Evolutionary conservation across 2,797 vertebrate genomes (phyloP), one percentile per base, ranked within the genome.

Genomic region (Australoheros facetus): DNA sequence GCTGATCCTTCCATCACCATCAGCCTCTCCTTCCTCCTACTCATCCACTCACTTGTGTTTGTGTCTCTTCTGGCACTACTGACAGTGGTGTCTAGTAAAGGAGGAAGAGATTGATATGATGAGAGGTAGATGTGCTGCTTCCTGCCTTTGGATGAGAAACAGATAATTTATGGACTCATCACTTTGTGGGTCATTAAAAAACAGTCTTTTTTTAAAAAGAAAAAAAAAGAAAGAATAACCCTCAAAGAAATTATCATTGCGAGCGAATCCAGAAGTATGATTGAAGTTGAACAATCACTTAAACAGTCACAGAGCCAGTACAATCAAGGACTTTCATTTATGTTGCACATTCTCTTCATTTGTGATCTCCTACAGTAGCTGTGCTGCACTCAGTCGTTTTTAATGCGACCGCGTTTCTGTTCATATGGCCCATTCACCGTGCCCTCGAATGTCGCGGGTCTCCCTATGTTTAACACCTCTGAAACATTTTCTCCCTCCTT

Each of bases 91-190:
- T 91, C 87, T 92, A 89, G 89, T 91, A 87, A 90, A 92, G 85
- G 88, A 89, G 75, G 80, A 82, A 82, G 82, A 92, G 93, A 93
- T 89, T 91, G 94, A 94, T 94, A 92, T 89, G 89, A 90, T 86
- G 90, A 90, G 83, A 91, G 91, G 84, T 84, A 86, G 87, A 92
- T 79, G 86, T 75, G 82, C 85, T 90, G 88, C 86, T 93, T 94
- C 91, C 89, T 94, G 91, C 82, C 75, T 79, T 75, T 86, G 73
- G 88, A 91, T 28, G 55, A 82, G 76, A 78, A 79, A 86, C 55
- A 73, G 80, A 88, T 86, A 77, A 90, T 93, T 92, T 91, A 91
- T 92, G 85, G 84, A 92, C 86, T 92, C 84, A 86, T 90, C 90
- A 88, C 85, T 88, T 89, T 85, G 78, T 62, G 7, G 79, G 37